A percentile compares a stretch with the other conserved stretches of the same genome.
Evolutionary conservation across 2,797 vertebrate species (phyloP).

Genomic region (Malurus leucopterus): DNA sequence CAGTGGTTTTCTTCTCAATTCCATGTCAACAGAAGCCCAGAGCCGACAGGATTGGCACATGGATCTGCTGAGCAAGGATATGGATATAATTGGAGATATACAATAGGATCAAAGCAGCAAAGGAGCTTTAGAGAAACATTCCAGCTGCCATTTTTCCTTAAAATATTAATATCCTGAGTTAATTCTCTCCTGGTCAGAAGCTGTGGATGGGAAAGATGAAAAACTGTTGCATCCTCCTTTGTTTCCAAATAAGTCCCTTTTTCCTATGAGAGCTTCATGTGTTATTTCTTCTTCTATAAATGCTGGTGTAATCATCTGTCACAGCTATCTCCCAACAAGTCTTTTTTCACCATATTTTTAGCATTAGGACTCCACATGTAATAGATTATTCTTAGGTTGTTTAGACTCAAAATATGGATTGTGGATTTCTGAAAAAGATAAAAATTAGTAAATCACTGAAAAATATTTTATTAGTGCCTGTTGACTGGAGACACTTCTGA

Average conservation of each 20-base stretch:
- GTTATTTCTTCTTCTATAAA: constrained; percentile 15
- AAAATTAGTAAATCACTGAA: not conserved
- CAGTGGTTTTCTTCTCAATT: not conserved
- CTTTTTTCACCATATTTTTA: not conserved
- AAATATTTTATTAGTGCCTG: not conserved
- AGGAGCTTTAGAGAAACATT: not conserved
- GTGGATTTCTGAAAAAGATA: not conserved
- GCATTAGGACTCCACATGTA: not conserved
- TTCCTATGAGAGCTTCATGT: not conserved
- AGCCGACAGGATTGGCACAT: not conserved
- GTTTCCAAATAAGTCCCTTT: not conserved
- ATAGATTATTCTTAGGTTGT: not conserved
- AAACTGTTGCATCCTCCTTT: not conserved
- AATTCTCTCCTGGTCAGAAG: not conserved
- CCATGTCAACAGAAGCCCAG: not conserved
- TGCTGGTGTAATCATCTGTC: not conserved
- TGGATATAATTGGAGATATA: not conserved
- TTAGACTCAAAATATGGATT: not conserved
- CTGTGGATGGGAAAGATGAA: not conserved
- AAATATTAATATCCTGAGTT: not conserved
- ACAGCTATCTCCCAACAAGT: not conserved
- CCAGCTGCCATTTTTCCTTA: not conserved
- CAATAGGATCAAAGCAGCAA: not conserved
- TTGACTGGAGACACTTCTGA: not conserved
- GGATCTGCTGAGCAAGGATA: not conserved